Evolutionary conservation across 2,888 invertebrate genomes (phyloP), one percentile per base, ranked within the genome.

Genomic region (Ptilodon capucinus): DNA sequence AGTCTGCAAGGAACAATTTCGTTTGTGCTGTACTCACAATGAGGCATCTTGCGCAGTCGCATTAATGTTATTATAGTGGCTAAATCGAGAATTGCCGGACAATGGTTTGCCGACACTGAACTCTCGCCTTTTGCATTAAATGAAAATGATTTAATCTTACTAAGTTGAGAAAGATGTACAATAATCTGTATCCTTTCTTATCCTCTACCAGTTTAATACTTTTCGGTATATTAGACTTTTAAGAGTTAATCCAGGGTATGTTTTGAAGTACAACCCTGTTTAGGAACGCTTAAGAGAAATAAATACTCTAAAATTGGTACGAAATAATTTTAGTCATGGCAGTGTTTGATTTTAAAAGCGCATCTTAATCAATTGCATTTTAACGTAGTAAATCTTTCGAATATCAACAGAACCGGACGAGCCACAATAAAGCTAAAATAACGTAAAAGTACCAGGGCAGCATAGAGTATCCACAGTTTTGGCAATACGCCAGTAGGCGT

Each of bases 401-500:
- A 25, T 25, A 25, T n/a, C n/a, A 28, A 28, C 11, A 11, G 11
- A 28, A n/a, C 28, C 11, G n/a, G 28, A n/a, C 28, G 3, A 3
- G 28, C 28, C n/a, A 28, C 28, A 28, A 28, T 4, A 28, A 28
- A 11, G 4, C 57, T 51, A 52, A 48, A n/a, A n/a, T n/a, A n/a
- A 55, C 44, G 30, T 30, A 44, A 36, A 55, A 68, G 60, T 68
- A 71, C 66, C 55, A 69, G 68, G 69, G 48, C 46, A 48, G 60
- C 53, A 71, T 64, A 59, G 60, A 61, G 45, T 48, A 55, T 54
- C 59, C 61, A 53, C 64, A 54, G 63, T 60, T 75, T 17, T 35
- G 77, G 78, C 74, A 46, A 42, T 39, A 28, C 44, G 67, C 74
- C 77, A 74, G 59, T 53, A 44, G 54, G 49, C 51, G 61, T 53